Base-by-base conservation (phyloP, 2,888 invertebrate genomes). In the Dynastes hyllus region DNA sequence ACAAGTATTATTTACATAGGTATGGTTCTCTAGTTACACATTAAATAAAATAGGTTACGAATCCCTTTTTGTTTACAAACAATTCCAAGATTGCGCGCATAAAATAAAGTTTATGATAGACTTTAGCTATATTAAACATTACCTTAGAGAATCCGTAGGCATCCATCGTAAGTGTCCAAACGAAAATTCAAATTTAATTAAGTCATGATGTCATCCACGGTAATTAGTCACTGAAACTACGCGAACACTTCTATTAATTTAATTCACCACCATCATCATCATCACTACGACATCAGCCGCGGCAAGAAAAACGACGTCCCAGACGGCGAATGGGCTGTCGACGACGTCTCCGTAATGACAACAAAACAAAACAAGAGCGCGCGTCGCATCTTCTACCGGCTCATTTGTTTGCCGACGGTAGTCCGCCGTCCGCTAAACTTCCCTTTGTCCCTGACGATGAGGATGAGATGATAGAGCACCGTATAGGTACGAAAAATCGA, bases 161-260 rank as follows among this genome's bases (percentile, higher is more conserved):
- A 78, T 81, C 81, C 79, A 80, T 81, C 66, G 79, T 71, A 58
- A 73, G n/a, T 61, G 76, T 32, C 22, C 51, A 69, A 29, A 40
- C 45, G 45, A 45, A 51, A 66, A 75, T 27, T 22, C 29, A 76
- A 73, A 75, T 50, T 58, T 69, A 58, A 79, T 78, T 78, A 82
- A 81, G 70, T 81, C 82, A 81, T 82, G 77, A 79, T 77, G 69
- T 79, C 77, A 80, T 76, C 63, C 73, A 58, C 71, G 55, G 45
- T 63, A 69, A 70, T 70, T 71, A 61, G 78, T 78, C 76, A 77
- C 77, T 58, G 9, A 40, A 66, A 55, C 55, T 13, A 37, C 29
- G 13, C 32, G 65, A 69, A 16, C 51, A 53, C 37, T 32, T 27
- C 55, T 27, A 32, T 45, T 27, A 69, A 55, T 77, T 45, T 58